Percentiles rank a stretch among this genome's conserved stretches.
These are phyloP conservation scores for Scolanthus callimorphus DNA, from an alignment of 92 coral and sea anemone genomes.

Conservation along the genomic window DNA sequence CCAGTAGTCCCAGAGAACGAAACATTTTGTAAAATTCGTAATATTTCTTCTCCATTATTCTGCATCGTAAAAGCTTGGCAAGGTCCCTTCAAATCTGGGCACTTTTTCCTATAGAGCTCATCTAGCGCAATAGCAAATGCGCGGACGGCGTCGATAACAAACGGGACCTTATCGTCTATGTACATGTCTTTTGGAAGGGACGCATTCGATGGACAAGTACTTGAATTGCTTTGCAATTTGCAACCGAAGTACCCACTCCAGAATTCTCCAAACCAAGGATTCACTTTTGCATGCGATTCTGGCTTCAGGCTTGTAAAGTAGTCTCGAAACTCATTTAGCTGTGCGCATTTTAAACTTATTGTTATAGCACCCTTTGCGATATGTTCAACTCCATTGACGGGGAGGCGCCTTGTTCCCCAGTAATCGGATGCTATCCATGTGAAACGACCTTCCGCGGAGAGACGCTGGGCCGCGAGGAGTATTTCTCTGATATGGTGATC, in stretches of 20 bases:
- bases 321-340: constrained; percentile 5
- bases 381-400: constrained; percentile 59
- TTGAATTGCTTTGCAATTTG: constrained; percentile 34
- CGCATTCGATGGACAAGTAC: constrained; percentile 23
- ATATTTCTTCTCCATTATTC: constrained; percentile 40
- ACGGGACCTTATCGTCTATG: constrained; percentile 86
- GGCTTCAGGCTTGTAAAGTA: constrained; percentile 68
- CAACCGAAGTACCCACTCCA: constrained; percentile 65
- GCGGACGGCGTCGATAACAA: constrained; percentile 90
- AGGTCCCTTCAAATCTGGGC: constrained; percentile 67
- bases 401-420: constrained; percentile 82
- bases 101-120: constrained; percentile 47
- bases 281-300: constrained; percentile 24
- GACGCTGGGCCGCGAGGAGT: constrained; percentile 56
- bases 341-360: constrained; percentile 46
- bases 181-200: constrained; percentile 18
- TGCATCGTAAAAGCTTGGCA: constrained; percentile 40
- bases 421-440: constrained; percentile 90
- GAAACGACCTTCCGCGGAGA: constrained; percentile 34
- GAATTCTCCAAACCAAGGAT: constrained; percentile 92
- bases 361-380: constrained; percentile 88
- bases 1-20: constrained; percentile 67
- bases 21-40: constrained; percentile 44
- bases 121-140: constrained; percentile 84
- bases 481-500: constrained; percentile 72